Base-by-base conservation (phyloP, 2,113 vertebrate genomes). In the Paramormyrops kingsleyae region DNA sequence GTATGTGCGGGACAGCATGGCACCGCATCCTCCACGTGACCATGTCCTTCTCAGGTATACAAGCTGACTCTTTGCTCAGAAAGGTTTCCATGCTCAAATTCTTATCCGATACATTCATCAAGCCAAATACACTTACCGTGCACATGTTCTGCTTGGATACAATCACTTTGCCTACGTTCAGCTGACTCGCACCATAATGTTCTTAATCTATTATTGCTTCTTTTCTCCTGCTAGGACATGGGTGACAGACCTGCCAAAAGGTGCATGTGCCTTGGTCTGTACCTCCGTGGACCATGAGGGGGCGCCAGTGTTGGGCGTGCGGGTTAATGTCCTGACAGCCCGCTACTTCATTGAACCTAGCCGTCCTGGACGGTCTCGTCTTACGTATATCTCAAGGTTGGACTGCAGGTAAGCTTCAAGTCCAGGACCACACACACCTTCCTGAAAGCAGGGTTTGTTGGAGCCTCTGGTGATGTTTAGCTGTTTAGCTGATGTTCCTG, bases 281-380 rank as follows among this genome's bases (percentile, higher is more conserved):
- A 96, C 96, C 17, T 99, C 99, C 0, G 97, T 99, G 93, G 98
- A 99, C 88, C 97, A 99, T 0, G 95, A 97, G 53, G 95, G 94
- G 31, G 97, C 96, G 0, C 94, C 97, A 0, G 92, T 96, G 91
- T 95, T 96, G 47, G 98, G 98, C 0, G 95, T 99, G 9, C 96
- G 97, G 24, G 97, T 96, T 83, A 99, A 99, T 0, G 96, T 99
- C 88, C 97, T 99, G 70, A 95, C 96, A 10, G 98, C 97, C 44
- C 96, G 97, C 92, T 99, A 99, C 94, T 97, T 97, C 92, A 97
- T 99, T 0, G 99, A 99, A 88, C 97, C 98, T 91, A 98, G 96
- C 35, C 97, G 98, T 91, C 87, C 95, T 90, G 97, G 95, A 95
- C 98, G 98, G 92, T 99, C 97, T 21, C 97, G 98, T 88, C 96